Evolutionary conservation across 2,113 vertebrate species (phyloP), one percentile per base, ranked within the genome.

Genomic region (Cryptomyrus ogoouensis): DNA sequence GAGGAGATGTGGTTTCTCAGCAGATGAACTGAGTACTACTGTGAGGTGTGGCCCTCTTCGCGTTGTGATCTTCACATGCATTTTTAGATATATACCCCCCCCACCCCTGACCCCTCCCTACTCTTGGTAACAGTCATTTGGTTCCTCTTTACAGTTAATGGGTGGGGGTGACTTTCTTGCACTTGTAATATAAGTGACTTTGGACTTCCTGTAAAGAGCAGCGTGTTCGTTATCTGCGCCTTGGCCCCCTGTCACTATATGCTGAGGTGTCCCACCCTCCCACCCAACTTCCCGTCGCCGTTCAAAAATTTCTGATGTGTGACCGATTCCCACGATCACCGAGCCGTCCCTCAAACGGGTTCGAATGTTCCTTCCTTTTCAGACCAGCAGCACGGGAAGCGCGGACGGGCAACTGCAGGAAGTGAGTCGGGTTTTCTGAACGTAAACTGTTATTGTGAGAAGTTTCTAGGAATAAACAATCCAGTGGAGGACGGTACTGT

Each of bases 401-500:
- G n/a, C 24, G 8, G 5, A 10, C 31, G 13, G 50, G 47, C 47
- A 17, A 89, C 31, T 6, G 42, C 46, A 52, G 47, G 88, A 52
- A 80, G 27, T 50, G 66, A 31, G 15, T 80, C 27, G n/a, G 47
- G 70, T 80, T 80, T 17, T 47, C n/a, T 50, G 24, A n/a, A 77
- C 49, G 88, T 89, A 89, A 89, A 89, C 88, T 89, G 89, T 89
- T 89, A 83, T 58, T 89, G 89, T 89, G 89, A 56, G 27, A 56
- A 58, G 50, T 42, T 58, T 84, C 35, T 12, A 56, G 44, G 50
- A 77, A 89, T 89, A 89, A 83, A 89, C 89, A 83, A 31, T 89
- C 50, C n/a, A 24, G 39, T 4, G 42, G 31, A 53, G 88, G 49
- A 3, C 49, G 2, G 15, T 24, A 21, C 8, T 70, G 53, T 46